Conservation (phyloP, 2,888 invertebrate genomes). For the Busseola fusca region DNA sequence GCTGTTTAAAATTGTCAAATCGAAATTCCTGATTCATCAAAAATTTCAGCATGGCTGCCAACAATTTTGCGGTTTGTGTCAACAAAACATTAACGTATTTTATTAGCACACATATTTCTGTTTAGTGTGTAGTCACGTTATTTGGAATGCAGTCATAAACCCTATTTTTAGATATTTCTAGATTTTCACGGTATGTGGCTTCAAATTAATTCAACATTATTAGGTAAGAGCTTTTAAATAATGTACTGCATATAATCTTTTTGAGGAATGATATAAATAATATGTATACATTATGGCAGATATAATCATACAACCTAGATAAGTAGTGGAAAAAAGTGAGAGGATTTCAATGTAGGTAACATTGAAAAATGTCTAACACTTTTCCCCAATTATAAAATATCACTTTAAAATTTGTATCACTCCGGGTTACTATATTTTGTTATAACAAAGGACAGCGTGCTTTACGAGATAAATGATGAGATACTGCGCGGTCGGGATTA, state of each 20-base stretch:
- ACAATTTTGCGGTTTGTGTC: constrained; percentile 38
- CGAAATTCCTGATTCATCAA: constrained; percentile 21
- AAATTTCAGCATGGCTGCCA: constrained; percentile 25
- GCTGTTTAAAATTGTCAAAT: constrained; percentile 29
- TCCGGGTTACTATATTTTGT: constrained; percentile 16
- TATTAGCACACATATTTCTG: constrained; percentile 49
- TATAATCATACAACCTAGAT: no score
- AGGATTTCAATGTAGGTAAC: no score
- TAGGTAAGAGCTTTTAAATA: background rate
- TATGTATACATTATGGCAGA: no score
- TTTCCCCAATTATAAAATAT: background rate
- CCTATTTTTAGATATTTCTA: constrained; percentile 45
- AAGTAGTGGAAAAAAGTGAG: no score
- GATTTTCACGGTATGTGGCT: constrained; percentile 10
- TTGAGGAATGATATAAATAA: no score
- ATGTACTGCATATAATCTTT: background rate
- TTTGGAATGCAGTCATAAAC: constrained; percentile 31
- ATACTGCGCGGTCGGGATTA: constrained; percentile 43
- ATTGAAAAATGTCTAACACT: background rate
- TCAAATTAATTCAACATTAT: constrained; percentile 17
- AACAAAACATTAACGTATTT: constrained; percentile 45
- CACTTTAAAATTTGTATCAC: background rate
- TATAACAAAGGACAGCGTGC: constrained; percentile 34
- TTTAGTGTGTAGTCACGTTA: constrained; percentile 32
- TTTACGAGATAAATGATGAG: constrained; percentile 51